phyloP scores from a whole-genome alignment of 2,797 vertebrate species.

The Karalla daura region DNA sequence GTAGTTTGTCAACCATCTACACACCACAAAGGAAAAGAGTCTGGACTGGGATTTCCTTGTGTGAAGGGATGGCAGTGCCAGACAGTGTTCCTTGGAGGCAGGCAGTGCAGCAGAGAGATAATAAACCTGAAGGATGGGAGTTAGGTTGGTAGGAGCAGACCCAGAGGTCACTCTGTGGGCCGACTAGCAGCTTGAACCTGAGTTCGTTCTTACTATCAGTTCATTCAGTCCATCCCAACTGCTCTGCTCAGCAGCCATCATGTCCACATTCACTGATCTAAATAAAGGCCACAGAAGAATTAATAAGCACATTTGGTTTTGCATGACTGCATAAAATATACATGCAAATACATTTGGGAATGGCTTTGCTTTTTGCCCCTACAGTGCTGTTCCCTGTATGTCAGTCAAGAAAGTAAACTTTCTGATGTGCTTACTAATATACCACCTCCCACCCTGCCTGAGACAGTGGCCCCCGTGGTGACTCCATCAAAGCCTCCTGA shows the following conservation, averaged over 20 bases:
- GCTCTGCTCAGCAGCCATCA: background rate
- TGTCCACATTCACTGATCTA: background rate
- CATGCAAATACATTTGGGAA: background rate
- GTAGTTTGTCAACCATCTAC: too few species aligned
- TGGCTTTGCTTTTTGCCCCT: background rate
- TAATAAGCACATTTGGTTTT: background rate
- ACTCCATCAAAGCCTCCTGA: conserved; percentile 60
- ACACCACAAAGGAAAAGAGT: too few species aligned
- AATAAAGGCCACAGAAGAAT: background rate
- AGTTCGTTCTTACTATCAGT: conserved; percentile 1
- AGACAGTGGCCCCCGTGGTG: conserved; percentile 44
- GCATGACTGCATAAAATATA: background rate
- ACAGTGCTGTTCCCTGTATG: conserved; percentile 11
- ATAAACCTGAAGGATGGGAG: too few species aligned
- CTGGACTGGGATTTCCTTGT: too few species aligned
- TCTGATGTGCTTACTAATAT: conserved; percentile 49
- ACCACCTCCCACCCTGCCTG: conserved; percentile 41
- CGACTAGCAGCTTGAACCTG: background rate
- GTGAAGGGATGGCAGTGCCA: too few species aligned
- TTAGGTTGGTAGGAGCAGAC: too few species aligned
- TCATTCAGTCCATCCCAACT: background rate
- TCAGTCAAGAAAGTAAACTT: conserved; percentile 50
- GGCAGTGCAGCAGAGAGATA: too few species aligned
- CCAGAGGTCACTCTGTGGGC: background rate
- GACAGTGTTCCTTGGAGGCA: too few species aligned